A percentile compares a stretch with the other conserved stretches of the same genome.
Conservation (phyloP, 2,888 invertebrate species). For the Drosophila subsilvestris region DNA sequence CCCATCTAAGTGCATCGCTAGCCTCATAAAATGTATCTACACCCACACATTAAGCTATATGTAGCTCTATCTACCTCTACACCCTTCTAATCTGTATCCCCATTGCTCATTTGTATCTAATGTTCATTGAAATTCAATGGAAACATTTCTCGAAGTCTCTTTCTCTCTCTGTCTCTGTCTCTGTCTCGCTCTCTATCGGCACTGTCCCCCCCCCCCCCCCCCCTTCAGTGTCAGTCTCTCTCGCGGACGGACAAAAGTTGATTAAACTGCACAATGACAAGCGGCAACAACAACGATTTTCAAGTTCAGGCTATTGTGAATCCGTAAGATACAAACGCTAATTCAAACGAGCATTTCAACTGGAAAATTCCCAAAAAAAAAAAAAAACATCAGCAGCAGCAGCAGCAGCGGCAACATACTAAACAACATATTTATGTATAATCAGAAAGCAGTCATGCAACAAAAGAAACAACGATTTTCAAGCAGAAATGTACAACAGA, state of each 20-base stretch:
- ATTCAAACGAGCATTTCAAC: constrained; percentile 69
- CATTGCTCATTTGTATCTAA: constrained; percentile 41
- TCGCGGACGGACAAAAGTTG: constrained; percentile 67
- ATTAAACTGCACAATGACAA: constrained; percentile 79
- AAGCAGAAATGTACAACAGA: constrained; percentile 41
- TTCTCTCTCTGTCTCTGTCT: constrained; percentile 1
- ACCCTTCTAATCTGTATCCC: constrained; percentile 14
- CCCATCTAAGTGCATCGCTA: constrained; percentile 1
- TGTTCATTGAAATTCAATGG: constrained; percentile 70
- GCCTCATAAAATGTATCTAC: not conserved
- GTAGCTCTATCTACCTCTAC: too few species aligned
- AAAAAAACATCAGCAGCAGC: constrained; percentile 4
- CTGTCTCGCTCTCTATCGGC: constrained; percentile 3
- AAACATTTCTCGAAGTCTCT: constrained; percentile 72
- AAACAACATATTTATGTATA: constrained; percentile 28
- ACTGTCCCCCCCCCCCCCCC: constrained; percentile 6
- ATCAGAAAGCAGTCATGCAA: constrained; percentile 32
- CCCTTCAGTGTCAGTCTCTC: constrained; percentile 24
- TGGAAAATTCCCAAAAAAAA: constrained; percentile 72
- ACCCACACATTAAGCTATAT: not conserved
- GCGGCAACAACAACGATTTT: constrained; percentile 67
- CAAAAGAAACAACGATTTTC: not conserved
- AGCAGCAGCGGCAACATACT: not conserved
- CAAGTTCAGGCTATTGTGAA: constrained; percentile 75
- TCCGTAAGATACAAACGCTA: constrained; percentile 59